These are phyloP conservation scores for Polydesmus complanatus DNA, from an alignment of 2,888 invertebrate genomes.

Conservation along the genomic window DNA sequence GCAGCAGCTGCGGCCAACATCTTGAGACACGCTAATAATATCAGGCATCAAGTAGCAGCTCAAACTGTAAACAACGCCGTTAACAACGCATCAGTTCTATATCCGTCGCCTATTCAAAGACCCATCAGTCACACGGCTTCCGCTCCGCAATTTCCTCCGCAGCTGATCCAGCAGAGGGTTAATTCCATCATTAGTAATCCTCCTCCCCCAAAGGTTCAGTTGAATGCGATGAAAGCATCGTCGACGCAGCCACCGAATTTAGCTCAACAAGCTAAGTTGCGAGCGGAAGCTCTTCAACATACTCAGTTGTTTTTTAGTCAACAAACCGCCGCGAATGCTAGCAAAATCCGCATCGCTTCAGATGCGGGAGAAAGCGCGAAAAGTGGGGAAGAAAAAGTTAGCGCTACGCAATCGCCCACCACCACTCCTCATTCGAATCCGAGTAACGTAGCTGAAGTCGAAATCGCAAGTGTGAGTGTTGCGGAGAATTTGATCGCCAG, in stretches of 20 bases:
- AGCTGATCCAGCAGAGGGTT: background rate
- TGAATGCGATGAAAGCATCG: background rate
- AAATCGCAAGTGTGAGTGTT: too few relatives aligned
- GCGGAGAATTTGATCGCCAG: too few relatives aligned
- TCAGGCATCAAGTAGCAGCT: background rate
- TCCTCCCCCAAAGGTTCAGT: background rate
- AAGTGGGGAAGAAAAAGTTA: background rate
- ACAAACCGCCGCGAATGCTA: background rate
- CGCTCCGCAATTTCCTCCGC: background rate
- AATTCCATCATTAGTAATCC: background rate
- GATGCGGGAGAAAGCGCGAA: background rate
- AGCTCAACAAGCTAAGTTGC: constrained; percentile 24
- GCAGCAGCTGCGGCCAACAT: background rate
- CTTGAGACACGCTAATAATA: background rate
- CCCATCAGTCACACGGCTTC: constrained; percentile 9
- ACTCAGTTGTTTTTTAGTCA: constrained; percentile 23
- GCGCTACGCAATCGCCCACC: background rate
- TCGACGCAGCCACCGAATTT: constrained; percentile 20
- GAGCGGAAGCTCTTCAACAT: constrained; percentile 23
- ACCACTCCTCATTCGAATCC: background rate
- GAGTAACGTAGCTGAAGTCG: too few relatives aligned
- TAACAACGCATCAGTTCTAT: constrained; percentile 28
- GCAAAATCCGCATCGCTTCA: too few relatives aligned
- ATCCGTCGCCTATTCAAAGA: constrained; percentile 44
- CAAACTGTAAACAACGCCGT: background rate